Conservation (phyloP, 2,888 invertebrate species). For the Netelia virgata region DNA sequence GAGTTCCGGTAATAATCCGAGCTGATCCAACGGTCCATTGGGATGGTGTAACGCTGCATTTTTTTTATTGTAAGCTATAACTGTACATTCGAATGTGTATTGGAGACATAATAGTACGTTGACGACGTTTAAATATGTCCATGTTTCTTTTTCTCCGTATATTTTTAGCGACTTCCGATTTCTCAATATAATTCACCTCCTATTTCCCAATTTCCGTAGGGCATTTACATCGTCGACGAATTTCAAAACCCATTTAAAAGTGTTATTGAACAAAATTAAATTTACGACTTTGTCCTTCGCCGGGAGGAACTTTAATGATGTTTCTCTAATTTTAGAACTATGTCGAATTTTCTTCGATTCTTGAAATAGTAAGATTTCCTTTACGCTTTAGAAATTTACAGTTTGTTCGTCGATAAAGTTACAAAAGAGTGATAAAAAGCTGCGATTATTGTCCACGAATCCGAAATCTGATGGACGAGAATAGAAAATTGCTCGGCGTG, state of each 20-base stretch:
- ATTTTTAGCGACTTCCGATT: constrained; percentile 8
- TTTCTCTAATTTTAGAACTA: background rate
- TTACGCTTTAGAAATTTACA: background rate
- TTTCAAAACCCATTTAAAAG: no score
- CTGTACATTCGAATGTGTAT: constrained; percentile 49
- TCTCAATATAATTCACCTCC: background rate
- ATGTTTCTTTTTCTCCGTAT: constrained; percentile 15
- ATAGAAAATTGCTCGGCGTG: constrained; percentile 28
- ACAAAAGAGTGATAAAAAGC: background rate
- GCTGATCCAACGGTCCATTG: constrained; percentile 21
- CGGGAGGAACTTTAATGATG: no score
- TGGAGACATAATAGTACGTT: constrained; percentile 39
- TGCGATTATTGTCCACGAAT: background rate
- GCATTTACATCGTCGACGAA: no score
- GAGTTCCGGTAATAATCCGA: background rate
- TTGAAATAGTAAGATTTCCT: background rate
- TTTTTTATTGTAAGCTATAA: constrained; percentile 10
- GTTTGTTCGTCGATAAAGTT: background rate
- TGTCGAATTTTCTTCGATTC: background rate
- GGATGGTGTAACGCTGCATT: constrained; percentile 28
- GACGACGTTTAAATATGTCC: background rate
- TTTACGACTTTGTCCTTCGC: no score
- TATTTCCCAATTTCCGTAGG: background rate
- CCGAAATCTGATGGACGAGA: constrained; percentile 15
- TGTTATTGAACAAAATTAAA: no score